These are phyloP conservation scores for Lucilia sericata DNA, from an alignment of 1,140 invertebrate genomes.

Conservation along the genomic window DNA sequence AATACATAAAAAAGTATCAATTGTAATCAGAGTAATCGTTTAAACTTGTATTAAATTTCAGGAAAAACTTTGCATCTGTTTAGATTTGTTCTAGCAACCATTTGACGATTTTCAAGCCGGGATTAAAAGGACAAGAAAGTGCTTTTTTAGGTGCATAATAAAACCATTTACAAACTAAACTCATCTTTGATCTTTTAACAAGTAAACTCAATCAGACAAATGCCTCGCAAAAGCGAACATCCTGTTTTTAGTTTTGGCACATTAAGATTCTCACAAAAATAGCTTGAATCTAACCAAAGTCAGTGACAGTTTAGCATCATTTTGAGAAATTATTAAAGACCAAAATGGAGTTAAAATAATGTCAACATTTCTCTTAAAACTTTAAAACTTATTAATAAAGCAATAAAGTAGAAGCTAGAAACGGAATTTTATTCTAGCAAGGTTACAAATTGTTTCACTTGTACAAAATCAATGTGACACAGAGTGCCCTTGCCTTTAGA, in stretches of 20 bases:
- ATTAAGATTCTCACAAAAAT: conserved; percentile 40
- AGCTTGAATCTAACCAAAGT: conserved; percentile 30
- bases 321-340: not conserved
- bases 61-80: conserved; percentile 38
- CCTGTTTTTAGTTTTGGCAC: conserved; percentile 36
- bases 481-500: conserved; percentile 46
- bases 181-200: not conserved
- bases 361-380: not conserved
- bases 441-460: conserved; percentile 49
- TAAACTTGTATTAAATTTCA: not conserved
- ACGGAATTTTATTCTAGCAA: conserved; percentile 43
- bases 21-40: conserved; percentile 33
- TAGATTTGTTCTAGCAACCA: conserved; percentile 6
- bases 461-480: conserved; percentile 43
- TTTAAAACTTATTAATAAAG: not conserved
- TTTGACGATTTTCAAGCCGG: conserved; percentile 37
- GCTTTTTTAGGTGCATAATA: conserved; percentile 3
- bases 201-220: conserved; percentile 44
- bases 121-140: conserved; percentile 30
- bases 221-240: conserved; percentile 46
- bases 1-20: not conserved
- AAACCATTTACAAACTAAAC: too few species aligned
- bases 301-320: conserved; percentile 18
- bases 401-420: not conserved
- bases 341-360: not conserved